Base-by-base conservation (phyloP, 2,888 invertebrate genomes). In the Acronicta aceris region DNA sequence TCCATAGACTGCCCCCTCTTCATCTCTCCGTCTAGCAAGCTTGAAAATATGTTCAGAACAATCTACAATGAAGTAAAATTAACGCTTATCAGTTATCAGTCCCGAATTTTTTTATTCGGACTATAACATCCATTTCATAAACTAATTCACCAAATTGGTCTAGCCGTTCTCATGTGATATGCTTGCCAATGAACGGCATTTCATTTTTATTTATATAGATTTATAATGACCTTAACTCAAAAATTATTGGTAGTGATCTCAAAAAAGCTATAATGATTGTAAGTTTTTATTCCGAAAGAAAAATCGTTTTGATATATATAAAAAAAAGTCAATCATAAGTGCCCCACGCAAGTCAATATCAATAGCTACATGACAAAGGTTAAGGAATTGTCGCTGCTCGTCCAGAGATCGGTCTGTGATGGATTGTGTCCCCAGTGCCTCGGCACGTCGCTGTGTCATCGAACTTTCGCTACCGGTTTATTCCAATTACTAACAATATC, bases 361-460 rank as follows among this genome's bases (percentile, higher is more conserved):
- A 81, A 84, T 82, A 78, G 82, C 78, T 77, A 76, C 57, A 63
- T 67, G 65, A 69, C 65, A 76, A 81, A 81, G 76, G 71, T 74
- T 73, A 80, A 81, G 76, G 78, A 81, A 84, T 79, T 74, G 78
- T 79, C 79, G 80, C 75, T 73, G 79, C 82, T 81, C 72, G 70
- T 72, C 69, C 71, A 33, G 71, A 70, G 81, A 81, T 76, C 76
- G 77, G 69, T 74, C 74, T 63, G 79, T 86, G 86, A 86, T 87
- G 82, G 85, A 88, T 87, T 76, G 80, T 72, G 69, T 81, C 81
- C 79, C 85, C 76, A 74, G 64, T 58, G 81, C 75, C 77, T 62
- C 64, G 65, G 67, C 64, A 71, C 81, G 85, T 85, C 87, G 81
- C 81, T 86, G 78, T 81, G 83, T 84, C 86, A 81, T 81, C 76